Conservation (phyloP, 1,140 invertebrate species). For the Conopomorpha cramerella region DNA sequence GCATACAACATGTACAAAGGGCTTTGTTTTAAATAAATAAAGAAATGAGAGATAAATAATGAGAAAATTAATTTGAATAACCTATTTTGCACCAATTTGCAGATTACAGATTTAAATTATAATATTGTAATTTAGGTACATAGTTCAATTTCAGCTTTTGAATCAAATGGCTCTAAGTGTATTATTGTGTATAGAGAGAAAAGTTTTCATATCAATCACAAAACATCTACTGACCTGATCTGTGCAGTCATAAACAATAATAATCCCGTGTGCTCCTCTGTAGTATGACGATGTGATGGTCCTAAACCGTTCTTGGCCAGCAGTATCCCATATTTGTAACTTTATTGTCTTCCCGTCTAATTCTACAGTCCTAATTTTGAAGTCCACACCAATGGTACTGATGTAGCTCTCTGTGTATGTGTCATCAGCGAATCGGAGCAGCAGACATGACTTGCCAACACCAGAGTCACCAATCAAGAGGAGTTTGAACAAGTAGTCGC, state of each 20-base stretch:
- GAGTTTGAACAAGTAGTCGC: slow-evolving; percentile 99
- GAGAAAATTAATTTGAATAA: too few species aligned
- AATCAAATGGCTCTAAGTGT: neutral
- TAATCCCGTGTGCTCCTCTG: slow-evolving; percentile 98
- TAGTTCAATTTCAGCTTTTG: too few species aligned
- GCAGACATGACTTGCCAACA: slow-evolving; percentile 98
- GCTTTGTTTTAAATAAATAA: too few species aligned
- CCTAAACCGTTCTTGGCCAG: slow-evolving; percentile 97
- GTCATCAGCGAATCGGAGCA: slow-evolving; percentile 97
- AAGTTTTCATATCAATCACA: slow-evolving; percentile 1
- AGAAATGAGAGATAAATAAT: too few species aligned
- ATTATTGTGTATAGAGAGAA: too few species aligned
- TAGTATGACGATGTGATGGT: slow-evolving; percentile 99
- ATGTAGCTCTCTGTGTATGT: slow-evolving; percentile 99
- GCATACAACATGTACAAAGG: too few species aligned
- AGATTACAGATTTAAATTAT: too few species aligned
- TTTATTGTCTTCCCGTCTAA: slow-evolving; percentile 99
- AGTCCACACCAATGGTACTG: slow-evolving; percentile 99
- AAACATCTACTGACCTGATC: slow-evolving; percentile 71
- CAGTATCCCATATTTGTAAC: slow-evolving; percentile 99
- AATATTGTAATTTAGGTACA: too few species aligned
- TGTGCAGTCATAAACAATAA: slow-evolving; percentile 99
- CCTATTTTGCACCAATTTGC: too few species aligned
- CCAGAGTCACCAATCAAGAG: slow-evolving; percentile 99
- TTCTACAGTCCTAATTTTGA: slow-evolving; percentile 99